These are phyloP conservation scores for Epirrhoe alternata DNA, from an alignment of 2,888 invertebrate genomes.

Conservation along the genomic window DNA sequence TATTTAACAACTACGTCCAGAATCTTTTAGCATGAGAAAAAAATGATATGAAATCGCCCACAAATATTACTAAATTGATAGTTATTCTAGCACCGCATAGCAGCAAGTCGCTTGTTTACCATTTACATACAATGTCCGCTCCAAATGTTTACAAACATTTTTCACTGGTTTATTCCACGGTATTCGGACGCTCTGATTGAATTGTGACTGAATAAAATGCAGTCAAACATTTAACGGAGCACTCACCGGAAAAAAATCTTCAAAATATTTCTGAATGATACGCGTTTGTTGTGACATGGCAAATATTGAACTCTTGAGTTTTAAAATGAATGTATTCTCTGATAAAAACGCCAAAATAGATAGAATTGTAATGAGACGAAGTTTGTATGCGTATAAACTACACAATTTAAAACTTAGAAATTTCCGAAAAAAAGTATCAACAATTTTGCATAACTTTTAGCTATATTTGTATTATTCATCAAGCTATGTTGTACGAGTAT, in stretches of 20 bases:
- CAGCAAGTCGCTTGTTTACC: constrained; percentile 22
- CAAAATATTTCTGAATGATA: constrained; percentile 11
- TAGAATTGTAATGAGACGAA: too few relatives aligned
- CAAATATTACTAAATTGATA: background rate
- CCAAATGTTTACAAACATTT: constrained; percentile 35
- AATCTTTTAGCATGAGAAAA: background rate
- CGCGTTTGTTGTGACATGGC: constrained; percentile 4
- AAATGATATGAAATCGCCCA: background rate
- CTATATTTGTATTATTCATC: background rate
- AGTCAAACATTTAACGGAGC: constrained; percentile 15
- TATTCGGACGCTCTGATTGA: constrained; percentile 25
- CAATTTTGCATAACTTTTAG: background rate
- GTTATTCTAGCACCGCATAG: constrained; percentile 5
- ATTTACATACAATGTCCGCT: constrained; percentile 22
- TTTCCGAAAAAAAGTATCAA: background rate
- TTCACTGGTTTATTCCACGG: constrained; percentile 23
- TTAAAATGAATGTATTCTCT: background rate
- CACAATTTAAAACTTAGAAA: too few relatives aligned
- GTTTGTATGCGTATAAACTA: too few relatives aligned
- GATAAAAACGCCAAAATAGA: background rate
- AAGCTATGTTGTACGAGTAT: background rate
- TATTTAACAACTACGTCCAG: too few relatives aligned
- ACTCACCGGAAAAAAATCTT: constrained; percentile 14
- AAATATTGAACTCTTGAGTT: background rate
- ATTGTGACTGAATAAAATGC: constrained; percentile 28